Conservation (phyloP, 2,113 vertebrate species). For the Chamaetylas fuelleborni region DNA sequence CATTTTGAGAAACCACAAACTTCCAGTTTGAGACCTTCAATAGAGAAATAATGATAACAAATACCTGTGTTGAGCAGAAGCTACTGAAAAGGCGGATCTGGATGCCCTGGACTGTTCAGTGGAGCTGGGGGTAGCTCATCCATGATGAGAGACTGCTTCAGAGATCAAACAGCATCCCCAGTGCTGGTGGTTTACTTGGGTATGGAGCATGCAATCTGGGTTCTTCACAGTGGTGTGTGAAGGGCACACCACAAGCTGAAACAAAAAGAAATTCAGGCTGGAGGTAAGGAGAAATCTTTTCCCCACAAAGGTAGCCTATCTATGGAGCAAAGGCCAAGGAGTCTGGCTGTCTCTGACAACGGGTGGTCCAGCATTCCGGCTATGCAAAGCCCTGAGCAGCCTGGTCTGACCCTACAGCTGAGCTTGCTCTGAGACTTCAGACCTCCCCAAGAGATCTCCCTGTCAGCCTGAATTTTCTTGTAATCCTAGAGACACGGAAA, state of each 20-base stretch:
- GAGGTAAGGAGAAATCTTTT: background rate
- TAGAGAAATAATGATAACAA: background rate
- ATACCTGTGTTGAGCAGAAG: background rate
- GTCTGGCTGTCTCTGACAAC: fast-evolving
- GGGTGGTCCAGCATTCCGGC: fast-evolving
- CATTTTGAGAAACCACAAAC: background rate
- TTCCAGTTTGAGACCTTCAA: background rate
- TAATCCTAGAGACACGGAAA: background rate
- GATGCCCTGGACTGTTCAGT: background rate
- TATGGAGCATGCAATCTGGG: background rate
- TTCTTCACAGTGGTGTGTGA: background rate
- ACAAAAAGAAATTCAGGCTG: background rate
- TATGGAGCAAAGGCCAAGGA: background rate
- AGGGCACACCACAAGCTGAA: background rate
- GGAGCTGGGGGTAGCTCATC: background rate
- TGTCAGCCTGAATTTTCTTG: background rate
- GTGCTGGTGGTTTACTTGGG: background rate
- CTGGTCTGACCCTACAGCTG: background rate
- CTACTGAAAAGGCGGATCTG: background rate
- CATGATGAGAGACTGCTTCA: background rate
- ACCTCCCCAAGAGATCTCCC: fast-evolving
- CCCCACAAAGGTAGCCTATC: fast-evolving
- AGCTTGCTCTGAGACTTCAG: background rate
- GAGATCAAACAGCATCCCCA: background rate
- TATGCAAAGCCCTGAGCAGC: background rate